Evolutionary conservation across 2,113 vertebrate species (phyloP).

Genomic region (mouse (Mus musculus)): DNA sequence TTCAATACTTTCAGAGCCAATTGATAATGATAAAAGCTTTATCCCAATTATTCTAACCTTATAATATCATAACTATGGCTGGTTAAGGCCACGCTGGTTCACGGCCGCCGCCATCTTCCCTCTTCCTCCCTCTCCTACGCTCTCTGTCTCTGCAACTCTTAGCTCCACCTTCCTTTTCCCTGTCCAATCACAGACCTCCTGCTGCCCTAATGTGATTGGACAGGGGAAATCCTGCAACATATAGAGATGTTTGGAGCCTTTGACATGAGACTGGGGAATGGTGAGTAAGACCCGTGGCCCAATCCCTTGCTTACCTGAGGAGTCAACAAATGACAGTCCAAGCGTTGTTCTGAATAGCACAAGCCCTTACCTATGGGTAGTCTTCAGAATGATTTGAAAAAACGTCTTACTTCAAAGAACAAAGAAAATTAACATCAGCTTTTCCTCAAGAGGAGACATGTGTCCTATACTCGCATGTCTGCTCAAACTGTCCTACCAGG

Average conservation of each 20-base stretch:
- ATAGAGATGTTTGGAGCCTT: neutral
- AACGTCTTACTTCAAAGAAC: neutral
- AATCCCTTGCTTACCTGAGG: neutral
- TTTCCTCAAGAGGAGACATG: neutral
- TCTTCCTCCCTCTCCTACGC: too few species aligned
- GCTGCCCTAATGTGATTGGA: too few species aligned
- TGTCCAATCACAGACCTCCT: too few species aligned
- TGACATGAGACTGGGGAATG: neutral
- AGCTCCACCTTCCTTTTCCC: too few species aligned
- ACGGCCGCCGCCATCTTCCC: too few species aligned
- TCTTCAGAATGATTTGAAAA: neutral
- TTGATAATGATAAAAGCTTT: too few species aligned
- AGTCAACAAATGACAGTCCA: neutral
- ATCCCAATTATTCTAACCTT: too few species aligned
- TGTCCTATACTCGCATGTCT: neutral
- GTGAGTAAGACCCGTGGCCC: neutral
- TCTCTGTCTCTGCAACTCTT: too few species aligned
- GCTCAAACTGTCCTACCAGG: rapidly evolving
- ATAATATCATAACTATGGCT: too few species aligned
- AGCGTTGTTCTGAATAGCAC: neutral
- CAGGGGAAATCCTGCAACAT: too few species aligned
- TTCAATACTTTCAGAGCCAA: too few species aligned
- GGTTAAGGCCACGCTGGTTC: too few species aligned
- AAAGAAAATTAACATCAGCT: neutral
- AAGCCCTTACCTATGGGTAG: neutral